phyloP scores from a whole-genome alignment of 1,140 invertebrate species.

The Heliconius hermathena region DNA sequence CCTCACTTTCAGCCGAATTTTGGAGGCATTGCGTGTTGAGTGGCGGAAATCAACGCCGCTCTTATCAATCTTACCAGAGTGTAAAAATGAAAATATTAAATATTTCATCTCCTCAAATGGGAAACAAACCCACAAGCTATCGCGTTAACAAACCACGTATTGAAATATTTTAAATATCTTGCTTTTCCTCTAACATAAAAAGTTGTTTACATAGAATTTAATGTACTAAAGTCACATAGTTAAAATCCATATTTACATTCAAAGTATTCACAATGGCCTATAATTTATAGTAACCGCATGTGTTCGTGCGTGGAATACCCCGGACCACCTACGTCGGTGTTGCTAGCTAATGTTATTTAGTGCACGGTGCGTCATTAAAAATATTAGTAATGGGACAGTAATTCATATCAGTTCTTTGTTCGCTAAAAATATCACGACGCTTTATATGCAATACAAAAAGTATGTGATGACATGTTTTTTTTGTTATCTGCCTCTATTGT shows the following conservation, averaged over 20 bases:
- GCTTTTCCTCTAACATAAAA: background rate
- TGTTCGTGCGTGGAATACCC: constrained; percentile 47
- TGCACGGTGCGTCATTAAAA: constrained; percentile 33
- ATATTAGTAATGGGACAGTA: constrained; percentile 4
- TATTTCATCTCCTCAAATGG: too few relatives aligned
- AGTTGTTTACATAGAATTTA: background rate
- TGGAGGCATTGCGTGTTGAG: too few relatives aligned
- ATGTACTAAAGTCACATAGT: background rate
- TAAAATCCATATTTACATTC: background rate
- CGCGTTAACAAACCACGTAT: too few relatives aligned
- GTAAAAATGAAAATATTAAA: too few relatives aligned
- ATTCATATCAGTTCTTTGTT: constrained; percentile 13
- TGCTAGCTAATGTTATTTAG: constrained; percentile 35
- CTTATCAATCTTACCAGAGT: too few relatives aligned
- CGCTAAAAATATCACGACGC: background rate
- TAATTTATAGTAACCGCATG: constrained; percentile 49
- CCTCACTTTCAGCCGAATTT: too few relatives aligned
- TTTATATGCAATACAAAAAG: background rate
- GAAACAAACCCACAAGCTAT: too few relatives aligned
- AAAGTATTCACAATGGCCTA: constrained; percentile 42
- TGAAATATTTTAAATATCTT: too few relatives aligned
- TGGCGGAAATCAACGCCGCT: too few relatives aligned
- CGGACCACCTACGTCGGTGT: constrained; percentile 48
- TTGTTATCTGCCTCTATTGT: background rate
- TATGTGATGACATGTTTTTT: background rate